phyloP scores from a whole-genome alignment of 1,140 invertebrate genomes.

The Vollenhovia emeryi region DNA sequence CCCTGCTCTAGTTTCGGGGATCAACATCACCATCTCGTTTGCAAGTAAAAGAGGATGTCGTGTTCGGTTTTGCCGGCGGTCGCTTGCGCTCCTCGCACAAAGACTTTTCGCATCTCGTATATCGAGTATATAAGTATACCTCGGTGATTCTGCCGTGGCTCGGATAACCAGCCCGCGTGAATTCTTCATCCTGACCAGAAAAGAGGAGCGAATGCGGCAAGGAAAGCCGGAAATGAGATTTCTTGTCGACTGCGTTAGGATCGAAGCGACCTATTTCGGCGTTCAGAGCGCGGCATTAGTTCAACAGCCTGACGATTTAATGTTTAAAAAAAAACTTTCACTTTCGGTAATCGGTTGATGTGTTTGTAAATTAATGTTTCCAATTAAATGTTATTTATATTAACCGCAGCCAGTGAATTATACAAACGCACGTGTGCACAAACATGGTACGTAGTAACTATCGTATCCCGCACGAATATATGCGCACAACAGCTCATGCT shows the following conservation, averaged over 20 bases:
- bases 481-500: background rate
- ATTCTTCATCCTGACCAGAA: conserved; percentile 24
- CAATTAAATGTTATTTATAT: background rate
- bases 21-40: conserved; percentile 38
- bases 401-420: background rate
- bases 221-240: conserved; percentile 67
- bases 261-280: conserved; percentile 39
- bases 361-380: background rate
- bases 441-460: background rate
- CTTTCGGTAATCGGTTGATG: background rate
- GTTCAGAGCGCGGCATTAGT: conserved; percentile 1
- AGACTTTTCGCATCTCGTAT: conserved; percentile 42
- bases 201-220: background rate
- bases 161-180: conserved; percentile 8
- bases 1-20: conserved; percentile 1
- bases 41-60: conserved; percentile 43
- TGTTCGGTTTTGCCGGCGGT: background rate
- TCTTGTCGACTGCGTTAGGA: conserved; percentile 18
- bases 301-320: too few species aligned
- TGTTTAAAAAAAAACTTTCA: background rate
- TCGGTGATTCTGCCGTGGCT: background rate
- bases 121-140: conserved; percentile 22
- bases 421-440: background rate
- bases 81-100: conserved; percentile 21
- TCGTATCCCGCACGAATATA: background rate